phyloP scores from a whole-genome alignment of 2,797 vertebrate species.

The Gobio occitaniae region DNA sequence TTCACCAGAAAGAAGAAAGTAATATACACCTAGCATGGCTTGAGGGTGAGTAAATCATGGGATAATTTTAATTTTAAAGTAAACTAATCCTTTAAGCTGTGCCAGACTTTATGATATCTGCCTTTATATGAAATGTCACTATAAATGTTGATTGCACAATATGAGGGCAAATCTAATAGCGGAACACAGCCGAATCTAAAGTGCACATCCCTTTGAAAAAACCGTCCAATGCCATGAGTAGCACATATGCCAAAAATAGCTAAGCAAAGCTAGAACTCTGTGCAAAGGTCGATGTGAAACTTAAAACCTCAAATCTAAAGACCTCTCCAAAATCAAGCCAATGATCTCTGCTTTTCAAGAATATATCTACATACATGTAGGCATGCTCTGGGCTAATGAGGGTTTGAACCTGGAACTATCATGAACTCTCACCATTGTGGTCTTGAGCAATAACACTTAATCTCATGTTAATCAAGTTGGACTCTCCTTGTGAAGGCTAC shows the following conservation, averaged over 20 bases:
- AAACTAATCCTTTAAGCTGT: too few species aligned
- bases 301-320: constrained; percentile 46
- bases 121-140: not conserved
- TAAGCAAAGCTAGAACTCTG: constrained; percentile 72
- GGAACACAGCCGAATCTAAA: constrained; percentile 7
- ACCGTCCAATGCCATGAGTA: constrained; percentile 65
- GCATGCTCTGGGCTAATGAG: not conserved
- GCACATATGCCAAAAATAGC: constrained; percentile 74
- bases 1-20: too few species aligned
- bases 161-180: constrained; percentile 16
- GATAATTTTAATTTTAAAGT: too few species aligned
- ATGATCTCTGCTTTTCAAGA: constrained; percentile 18
- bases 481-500: not conserved
- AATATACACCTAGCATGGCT: too few species aligned
- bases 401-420: not conserved
- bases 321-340: constrained; percentile 18
- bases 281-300: constrained; percentile 78
- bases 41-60: too few species aligned
- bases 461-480: not conserved
- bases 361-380: not conserved
- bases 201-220: constrained; percentile 69
- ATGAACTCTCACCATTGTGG: not conserved
- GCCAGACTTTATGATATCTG: not conserved
- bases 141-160: not conserved
- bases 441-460: not conserved